Evolutionary conservation across 2,113 vertebrate genomes (phyloP), one percentile per base, ranked within the genome.

Genomic region (Lophius piscatorius): DNA sequence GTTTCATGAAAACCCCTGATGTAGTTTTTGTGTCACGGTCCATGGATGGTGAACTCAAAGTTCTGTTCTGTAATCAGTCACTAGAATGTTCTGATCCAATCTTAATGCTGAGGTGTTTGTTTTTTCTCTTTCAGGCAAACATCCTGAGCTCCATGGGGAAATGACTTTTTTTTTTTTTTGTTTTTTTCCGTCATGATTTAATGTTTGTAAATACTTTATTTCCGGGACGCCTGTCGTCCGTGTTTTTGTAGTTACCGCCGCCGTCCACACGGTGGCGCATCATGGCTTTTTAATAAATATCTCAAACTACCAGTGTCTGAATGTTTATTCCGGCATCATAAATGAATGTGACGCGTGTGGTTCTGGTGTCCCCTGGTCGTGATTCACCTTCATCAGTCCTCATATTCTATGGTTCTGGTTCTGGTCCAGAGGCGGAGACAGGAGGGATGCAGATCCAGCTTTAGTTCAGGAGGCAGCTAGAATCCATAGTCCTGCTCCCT

Each of bases 91-190:
- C 13, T 45, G 4, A 45, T 47, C n/a, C n/a, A 1, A 2, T 23
- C 0, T 10, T 62, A 36, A 50, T 45, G 1, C 26, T 3, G 5
- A 38, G 8, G 13, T 44, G 1, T 40, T 24, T 1, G 31, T 20
- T 14, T 9, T 22, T 40, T 9, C 50, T 11, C 29, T 21, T 45
- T 4, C 63, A 92, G 91, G 85, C 91, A 3, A 92, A 92, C 73
- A 88, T 92, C 68, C 68, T 92, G 63, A 90, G 91, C 49, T 57
- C 61, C 20, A 74, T 91, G 70, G 90, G 87, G 0, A 85, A 82
- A n/a, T 91, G 64, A 91, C 18, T 12, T 9, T 13, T n/a, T 9
- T 18, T 31, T 39, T 20, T 20, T 6, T 26, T 18, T 16, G 0
- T 28, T 21, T 47, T 9, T 6, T 13, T n/a, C 22, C 16, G 10